Evolutionary conservation across 2,113 vertebrate species (phyloP), one percentile per base, ranked within the genome.

Genomic region (Alces alces): DNA sequence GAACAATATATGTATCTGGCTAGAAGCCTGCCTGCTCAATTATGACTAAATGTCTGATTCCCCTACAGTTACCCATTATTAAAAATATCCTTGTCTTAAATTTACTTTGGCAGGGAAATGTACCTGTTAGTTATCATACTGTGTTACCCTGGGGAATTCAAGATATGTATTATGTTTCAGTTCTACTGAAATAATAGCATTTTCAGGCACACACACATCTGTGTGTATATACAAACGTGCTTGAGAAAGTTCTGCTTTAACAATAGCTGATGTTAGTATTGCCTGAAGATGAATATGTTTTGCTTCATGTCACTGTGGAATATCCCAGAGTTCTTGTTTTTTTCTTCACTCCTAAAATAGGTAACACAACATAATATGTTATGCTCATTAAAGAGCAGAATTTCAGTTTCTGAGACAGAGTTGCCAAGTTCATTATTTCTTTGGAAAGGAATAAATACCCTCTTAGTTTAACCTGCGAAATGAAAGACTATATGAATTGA

Each of bases 11-110:
- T 64, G 21, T 70, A 78, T 88, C 89, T 97, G 78, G 78, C 47
- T 89, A 45, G n/a, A 97, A 97, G 84, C 39, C 70, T 96, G 93
- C 50, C 87, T 98, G 39, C 83, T 96, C 91, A 92, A 28, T 98
- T 97, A 97, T 89, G 96, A 89, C 25, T 95, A 90, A 98, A 93
- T 79, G 90, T 89, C 86, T 97, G 80, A 95, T 98, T 95, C 54
- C 55, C 17, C 45, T 94, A n/a, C 36, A 91, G 86, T 98, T 98
- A 70, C 83, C 70, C 95, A 27, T 97, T 98, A 89, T 89, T 98
- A 97, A 95, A 90, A 98, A 96, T 97, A 97, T 61, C 93, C 58
- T 97, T 95, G 86, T 87, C 86, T 97, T 98, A 96, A 96, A 47
- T 98, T 98, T 98, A 97, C 80, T 70, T 96, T 94, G 96, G 50